Percentiles rank a stretch among this genome's conserved stretches.
phyloP scores from a whole-genome alignment of 2,888 invertebrate species.

The Argynnis bischoffii region DNA sequence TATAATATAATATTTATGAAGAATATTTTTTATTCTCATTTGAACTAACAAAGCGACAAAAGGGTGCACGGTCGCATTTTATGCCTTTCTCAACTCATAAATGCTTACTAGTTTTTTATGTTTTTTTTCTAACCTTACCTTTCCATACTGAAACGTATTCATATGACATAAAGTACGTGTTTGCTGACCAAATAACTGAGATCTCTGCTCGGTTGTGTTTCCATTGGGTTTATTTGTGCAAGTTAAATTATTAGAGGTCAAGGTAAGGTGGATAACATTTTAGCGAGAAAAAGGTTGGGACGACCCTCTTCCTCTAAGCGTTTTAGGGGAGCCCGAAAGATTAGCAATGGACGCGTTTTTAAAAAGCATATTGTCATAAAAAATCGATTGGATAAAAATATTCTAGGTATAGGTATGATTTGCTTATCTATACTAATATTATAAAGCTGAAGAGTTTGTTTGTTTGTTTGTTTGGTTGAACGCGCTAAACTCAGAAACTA shows the following conservation, averaged over 20 bases:
- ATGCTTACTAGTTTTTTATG: slow-evolving; percentile 68
- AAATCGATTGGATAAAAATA: slow-evolving; percentile 40
- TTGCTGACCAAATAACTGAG: slow-evolving; percentile 48
- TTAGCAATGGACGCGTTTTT: slow-evolving; percentile 59
- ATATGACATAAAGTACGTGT: slow-evolving; percentile 63
- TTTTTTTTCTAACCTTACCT: slow-evolving; percentile 64
- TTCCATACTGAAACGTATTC: slow-evolving; percentile 65
- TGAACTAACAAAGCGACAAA: slow-evolving; percentile 53
- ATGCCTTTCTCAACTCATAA: slow-evolving; percentile 57
- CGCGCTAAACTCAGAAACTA: no score
- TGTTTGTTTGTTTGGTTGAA: no score
- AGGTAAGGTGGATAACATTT: slow-evolving; percentile 46
- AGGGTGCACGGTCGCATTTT: slow-evolving; percentile 51
- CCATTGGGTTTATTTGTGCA: slow-evolving; percentile 28
- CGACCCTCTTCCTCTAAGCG: slow-evolving; percentile 62
- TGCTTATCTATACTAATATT: no score
- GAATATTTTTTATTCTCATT: slow-evolving; percentile 26
- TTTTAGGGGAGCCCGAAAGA: slow-evolving; percentile 61
- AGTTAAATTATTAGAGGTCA: slow-evolving; percentile 42
- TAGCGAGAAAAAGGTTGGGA: slow-evolving; percentile 61
- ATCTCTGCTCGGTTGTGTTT: slow-evolving; percentile 43
- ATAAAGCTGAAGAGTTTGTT: no score
- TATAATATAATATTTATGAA: not conserved
- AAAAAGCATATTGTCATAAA: slow-evolving; percentile 58
- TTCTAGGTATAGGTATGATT: no score